Evolutionary conservation across 2,113 vertebrate species (phyloP).

Genomic region (Callorhinus ursinus): DNA sequence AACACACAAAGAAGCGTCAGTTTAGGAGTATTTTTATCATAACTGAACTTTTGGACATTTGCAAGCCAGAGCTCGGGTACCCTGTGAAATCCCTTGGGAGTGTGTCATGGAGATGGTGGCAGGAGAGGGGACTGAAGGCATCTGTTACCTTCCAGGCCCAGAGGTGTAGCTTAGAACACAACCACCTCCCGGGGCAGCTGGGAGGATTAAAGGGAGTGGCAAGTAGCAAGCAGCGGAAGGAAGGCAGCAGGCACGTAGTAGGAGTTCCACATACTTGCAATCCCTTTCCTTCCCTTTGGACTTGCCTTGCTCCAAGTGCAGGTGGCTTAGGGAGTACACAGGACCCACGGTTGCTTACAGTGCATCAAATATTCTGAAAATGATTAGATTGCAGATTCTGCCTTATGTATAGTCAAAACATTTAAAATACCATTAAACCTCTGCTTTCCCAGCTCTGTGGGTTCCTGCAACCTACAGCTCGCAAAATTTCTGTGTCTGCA

Average conservation of each 20-base stretch:
- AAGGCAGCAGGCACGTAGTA: background rate
- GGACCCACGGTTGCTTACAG: background rate
- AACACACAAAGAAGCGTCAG: background rate
- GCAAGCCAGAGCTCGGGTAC: too few species aligned
- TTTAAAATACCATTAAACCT: slow-evolving; percentile 87
- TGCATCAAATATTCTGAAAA: slow-evolving; percentile 68
- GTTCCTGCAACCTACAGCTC: slow-evolving; percentile 82
- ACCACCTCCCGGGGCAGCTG: fast-evolving
- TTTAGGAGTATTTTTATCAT: background rate
- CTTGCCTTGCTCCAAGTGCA: background rate
- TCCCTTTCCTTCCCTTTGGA: background rate
- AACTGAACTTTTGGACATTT: background rate
- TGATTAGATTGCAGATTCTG: slow-evolving; percentile 80
- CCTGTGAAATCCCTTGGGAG: background rate
- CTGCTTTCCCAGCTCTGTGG: slow-evolving; percentile 82
- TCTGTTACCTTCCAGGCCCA: background rate
- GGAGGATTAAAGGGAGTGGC: background rate
- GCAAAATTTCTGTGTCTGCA: slow-evolving; percentile 83
- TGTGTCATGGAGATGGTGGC: fast-evolving
- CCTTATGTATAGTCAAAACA: slow-evolving; percentile 83
- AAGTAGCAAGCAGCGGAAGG: background rate
- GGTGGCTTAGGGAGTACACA: slow-evolving; percentile 32
- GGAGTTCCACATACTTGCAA: background rate
- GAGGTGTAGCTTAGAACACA: background rate
- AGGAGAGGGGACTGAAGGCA: background rate